Base-by-base conservation (phyloP, 2,888 invertebrate species). In the Drosophila mercatorum region DNA sequence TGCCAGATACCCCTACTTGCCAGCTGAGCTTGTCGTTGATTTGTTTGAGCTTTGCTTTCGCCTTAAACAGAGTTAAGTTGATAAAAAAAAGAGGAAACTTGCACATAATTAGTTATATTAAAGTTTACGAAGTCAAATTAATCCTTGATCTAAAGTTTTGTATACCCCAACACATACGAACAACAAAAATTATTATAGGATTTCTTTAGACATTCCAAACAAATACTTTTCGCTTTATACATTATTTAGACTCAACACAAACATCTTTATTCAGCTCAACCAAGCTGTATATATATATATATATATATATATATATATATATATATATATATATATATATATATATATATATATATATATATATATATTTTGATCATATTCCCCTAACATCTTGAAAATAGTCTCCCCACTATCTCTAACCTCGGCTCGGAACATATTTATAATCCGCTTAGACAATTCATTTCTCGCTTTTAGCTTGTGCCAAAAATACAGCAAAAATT, bases 401-500 rank as follows among this genome's bases (percentile, higher is more conserved):
- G 11, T 51, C 11, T 6, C 11, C 22, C 22, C 34, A 22, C 17
- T 22, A 26, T 40, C 26, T 40, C 4, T 22, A 34, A 34, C 22
- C 5, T n/a, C 17, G n/a, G 5, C 28, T 17, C 0, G 7, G 28
- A 40, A 28, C 31, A 31, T 55, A 14, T 34, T 43, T 34, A 10
- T 44, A 57, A 57, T 57, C 34, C 34, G 14, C 5, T 38, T 46
- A 38, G 10, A 3, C 11, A n/a, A 10, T 40, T 34, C 26, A 49
- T 38, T 65, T 14, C 34, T n/a, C 5, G 8, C 38, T 26, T 26
- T 44, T 14, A 14, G 38, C 62, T 62, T 41, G 64, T 64, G 64
- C 64, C 64, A 46, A 67, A 53, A 52, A 52, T 31, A 12, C 22
- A 12, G 52, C 40, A 57, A 26, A 49, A 68, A 66, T 82, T 80